These are phyloP conservation scores for Mycetomoellerius zeteki DNA, from an alignment of 1,140 invertebrate genomes.

Conservation along the genomic window DNA sequence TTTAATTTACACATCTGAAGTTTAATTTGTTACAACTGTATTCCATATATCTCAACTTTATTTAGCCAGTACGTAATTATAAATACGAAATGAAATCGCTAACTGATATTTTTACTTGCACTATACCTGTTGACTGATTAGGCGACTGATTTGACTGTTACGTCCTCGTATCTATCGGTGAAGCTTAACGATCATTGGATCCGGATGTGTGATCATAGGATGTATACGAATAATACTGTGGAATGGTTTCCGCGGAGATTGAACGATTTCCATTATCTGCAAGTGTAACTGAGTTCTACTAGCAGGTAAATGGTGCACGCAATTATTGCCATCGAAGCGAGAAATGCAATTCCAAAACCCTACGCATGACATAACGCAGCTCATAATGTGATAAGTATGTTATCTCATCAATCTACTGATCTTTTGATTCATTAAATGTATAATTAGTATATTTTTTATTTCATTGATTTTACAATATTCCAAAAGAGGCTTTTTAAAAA, in stretches of 20 bases:
- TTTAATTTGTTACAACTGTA: constrained; percentile 7
- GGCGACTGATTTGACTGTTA: constrained; percentile 31
- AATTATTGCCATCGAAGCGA: constrained; percentile 65
- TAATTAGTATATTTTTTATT: constrained; percentile 9
- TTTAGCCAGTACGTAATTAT: background rate
- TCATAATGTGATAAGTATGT: background rate
- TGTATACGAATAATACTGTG: constrained; percentile 52
- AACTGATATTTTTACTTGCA: background rate
- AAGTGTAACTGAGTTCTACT: constrained; percentile 35
- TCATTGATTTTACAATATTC: background rate
- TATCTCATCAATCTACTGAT: background rate
- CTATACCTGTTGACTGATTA: constrained; percentile 9
- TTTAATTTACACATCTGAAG: background rate
- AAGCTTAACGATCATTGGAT: constrained; percentile 53
- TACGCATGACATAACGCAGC: constrained; percentile 34
- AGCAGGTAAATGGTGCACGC: constrained; percentile 60
- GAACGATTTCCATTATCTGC: constrained; percentile 43
- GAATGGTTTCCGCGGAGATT: constrained; percentile 41
- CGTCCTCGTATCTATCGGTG: constrained; percentile 2
- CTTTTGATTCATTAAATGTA: background rate
- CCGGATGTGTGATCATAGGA: constrained; percentile 53
- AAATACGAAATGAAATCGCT: background rate
- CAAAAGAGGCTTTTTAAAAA: background rate
- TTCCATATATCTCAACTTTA: background rate
- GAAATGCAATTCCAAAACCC: constrained; percentile 65